phyloP scores from a whole-genome alignment of 2,888 invertebrate genomes.

The Xylota sylvarum region DNA sequence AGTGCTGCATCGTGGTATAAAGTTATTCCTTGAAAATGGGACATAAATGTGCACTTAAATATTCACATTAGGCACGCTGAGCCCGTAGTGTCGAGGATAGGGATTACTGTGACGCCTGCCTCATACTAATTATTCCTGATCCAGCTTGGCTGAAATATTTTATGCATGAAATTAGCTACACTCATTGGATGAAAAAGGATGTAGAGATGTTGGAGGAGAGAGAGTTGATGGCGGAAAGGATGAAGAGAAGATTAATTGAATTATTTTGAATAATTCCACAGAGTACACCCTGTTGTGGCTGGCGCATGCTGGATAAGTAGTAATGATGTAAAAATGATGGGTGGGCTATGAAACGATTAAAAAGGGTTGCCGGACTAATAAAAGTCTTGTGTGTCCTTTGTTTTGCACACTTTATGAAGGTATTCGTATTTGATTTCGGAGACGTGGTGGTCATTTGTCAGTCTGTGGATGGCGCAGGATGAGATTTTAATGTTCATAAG shows the following conservation, averaged over 20 bases:
- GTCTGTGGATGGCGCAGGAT: background rate
- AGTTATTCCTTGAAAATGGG: conserved; percentile 3
- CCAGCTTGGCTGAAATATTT: conserved; percentile 21
- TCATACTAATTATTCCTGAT: conserved; percentile 30
- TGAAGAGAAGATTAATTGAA: conserved; percentile 45
- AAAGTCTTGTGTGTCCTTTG: background rate
- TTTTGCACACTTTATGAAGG: conserved; percentile 4
- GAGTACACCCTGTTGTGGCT: conserved; percentile 7
- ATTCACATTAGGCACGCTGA: conserved; percentile 15
- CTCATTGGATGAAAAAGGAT: background rate
- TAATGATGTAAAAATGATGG: conserved; percentile 29
- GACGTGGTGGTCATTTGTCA: background rate
- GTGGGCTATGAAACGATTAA: conserved; percentile 45
- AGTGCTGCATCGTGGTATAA: conserved; percentile 13
- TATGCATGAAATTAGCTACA: conserved; percentile 38
- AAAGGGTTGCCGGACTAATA: conserved; percentile 8
- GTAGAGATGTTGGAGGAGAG: background rate
- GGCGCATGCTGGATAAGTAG: conserved; percentile 13
- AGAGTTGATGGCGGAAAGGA: background rate
- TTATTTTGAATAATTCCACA: conserved; percentile 47
- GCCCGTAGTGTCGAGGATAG: background rate
- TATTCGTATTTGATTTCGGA: background rate
- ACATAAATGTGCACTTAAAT: conserved; percentile 26
- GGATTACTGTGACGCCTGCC: conserved; percentile 11
- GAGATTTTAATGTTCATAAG: background rate